phyloP scores from a whole-genome alignment of 2,888 invertebrate genomes.

The Rambutsinella grinnellia region DNA sequence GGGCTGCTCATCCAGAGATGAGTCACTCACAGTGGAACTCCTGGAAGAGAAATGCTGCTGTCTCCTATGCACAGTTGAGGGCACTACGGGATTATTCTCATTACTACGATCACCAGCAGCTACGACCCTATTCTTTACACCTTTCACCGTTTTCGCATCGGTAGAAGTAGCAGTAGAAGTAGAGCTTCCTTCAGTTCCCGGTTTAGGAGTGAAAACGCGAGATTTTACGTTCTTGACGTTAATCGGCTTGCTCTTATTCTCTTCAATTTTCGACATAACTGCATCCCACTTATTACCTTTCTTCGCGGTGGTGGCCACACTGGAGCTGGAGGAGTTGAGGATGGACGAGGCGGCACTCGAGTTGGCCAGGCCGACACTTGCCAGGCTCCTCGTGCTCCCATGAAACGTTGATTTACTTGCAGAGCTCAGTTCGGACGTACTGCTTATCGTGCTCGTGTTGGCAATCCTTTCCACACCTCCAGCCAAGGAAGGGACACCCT shows the following conservation, averaged over 20 bases:
- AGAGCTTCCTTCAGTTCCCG: not conserved
- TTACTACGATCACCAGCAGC: slow-evolving; percentile 19
- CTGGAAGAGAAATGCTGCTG: slow-evolving; percentile 57
- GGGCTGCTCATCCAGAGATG: slow-evolving; percentile 43
- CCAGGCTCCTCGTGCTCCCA: slow-evolving; percentile 48
- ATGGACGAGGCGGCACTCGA: not conserved
- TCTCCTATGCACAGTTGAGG: slow-evolving; percentile 30
- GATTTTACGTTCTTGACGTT: slow-evolving; percentile 88
- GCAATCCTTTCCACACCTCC: not conserved
- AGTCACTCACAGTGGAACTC: slow-evolving; percentile 57
- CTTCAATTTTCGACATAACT: slow-evolving; percentile 85
- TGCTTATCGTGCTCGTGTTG: not conserved
- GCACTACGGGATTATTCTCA: slow-evolving; percentile 43
- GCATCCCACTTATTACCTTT: slow-evolving; percentile 82
- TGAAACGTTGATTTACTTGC: slow-evolving; percentile 7
- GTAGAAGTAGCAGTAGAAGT: not conserved
- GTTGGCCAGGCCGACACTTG: slow-evolving; percentile 34
- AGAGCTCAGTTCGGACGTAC: slow-evolving; percentile 5
- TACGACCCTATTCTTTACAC: slow-evolving; percentile 13
- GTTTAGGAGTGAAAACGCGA: slow-evolving; percentile 74
- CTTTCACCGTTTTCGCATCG: slow-evolving; percentile 28
- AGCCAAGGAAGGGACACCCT: not conserved
- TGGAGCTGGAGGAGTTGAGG: slow-evolving; percentile 54
- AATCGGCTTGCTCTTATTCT: slow-evolving; percentile 78
- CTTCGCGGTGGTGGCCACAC: slow-evolving; percentile 70